phyloP scores from a whole-genome alignment of 2,888 invertebrate genomes.

The Aradus depressus region DNA sequence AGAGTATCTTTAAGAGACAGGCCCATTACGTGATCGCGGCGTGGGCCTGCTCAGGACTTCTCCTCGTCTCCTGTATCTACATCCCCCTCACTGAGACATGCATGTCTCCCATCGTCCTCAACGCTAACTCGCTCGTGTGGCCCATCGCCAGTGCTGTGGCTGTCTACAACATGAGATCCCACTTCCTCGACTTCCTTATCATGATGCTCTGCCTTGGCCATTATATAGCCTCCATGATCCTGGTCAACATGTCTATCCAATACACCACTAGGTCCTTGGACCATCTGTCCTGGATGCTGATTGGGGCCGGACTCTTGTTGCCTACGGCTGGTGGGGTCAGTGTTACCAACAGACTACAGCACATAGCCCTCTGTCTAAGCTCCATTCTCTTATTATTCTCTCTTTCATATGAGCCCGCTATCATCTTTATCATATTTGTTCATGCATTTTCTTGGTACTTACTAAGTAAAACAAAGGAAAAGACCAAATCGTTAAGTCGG shows the following conservation, averaged over 20 bases:
- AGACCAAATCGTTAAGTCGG: conserved; percentile 1
- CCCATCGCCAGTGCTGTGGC: not conserved
- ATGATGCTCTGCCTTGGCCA: conserved; percentile 1
- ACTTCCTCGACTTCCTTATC: conserved; percentile 1
- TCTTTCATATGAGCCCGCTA: not conserved
- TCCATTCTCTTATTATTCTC: conserved; percentile 3
- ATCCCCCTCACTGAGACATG: not conserved
- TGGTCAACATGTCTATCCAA: not conserved
- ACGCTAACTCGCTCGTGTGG: not conserved
- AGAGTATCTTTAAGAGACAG: not conserved
- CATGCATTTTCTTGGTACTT: conserved; percentile 5
- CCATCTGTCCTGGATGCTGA: not conserved
- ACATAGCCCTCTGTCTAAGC: not conserved
- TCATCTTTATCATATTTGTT: conserved; percentile 1
- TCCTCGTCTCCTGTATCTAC: not conserved
- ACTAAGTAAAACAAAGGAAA: not conserved
- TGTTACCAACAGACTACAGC: conserved; percentile 8
- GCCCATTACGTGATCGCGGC: not conserved
- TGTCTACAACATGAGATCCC: conserved; percentile 5
- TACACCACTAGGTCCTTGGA: not conserved
- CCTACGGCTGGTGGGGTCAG: conserved; percentile 1
- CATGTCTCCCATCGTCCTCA: not conserved
- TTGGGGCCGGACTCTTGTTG: not conserved
- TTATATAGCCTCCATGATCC: not conserved
- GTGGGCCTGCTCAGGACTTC: not conserved